Evolutionary conservation across 2,797 vertebrate species (phyloP).

Genomic region (Chaenodraco wilsoni): DNA sequence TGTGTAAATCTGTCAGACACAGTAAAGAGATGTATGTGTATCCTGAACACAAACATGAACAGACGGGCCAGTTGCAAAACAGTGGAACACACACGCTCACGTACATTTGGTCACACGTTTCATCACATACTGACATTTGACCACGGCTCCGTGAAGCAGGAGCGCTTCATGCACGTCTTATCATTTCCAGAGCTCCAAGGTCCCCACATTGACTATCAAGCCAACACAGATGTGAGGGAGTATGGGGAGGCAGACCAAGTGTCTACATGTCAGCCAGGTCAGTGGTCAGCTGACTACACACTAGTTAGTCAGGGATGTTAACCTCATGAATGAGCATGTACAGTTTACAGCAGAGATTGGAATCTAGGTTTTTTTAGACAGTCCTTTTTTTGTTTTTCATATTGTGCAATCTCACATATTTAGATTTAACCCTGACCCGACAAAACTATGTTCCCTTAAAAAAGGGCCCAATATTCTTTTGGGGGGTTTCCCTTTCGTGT

Average conservation of each 20-base stretch:
- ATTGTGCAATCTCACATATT: background rate
- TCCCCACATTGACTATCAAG: constrained; percentile 33
- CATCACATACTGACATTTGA: constrained; percentile 53
- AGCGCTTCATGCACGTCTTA: constrained; percentile 12
- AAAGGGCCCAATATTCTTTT: no score
- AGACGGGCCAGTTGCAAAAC: constrained; percentile 8
- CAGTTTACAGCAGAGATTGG: no score
- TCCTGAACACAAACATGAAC: constrained; percentile 17
- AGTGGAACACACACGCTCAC: constrained; percentile 1
- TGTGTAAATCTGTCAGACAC: constrained; percentile 18
- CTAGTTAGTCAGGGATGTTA: background rate
- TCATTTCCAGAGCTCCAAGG: constrained; percentile 37
- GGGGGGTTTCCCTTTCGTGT: no score
- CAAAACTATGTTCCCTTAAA: no score
- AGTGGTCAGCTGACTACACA: constrained; percentile 21
- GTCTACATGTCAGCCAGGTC: constrained; percentile 15
- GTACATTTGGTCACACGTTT: constrained; percentile 34
- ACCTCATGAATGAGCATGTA: background rate
- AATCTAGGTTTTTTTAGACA: background rate
- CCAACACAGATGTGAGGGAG: constrained; percentile 35
- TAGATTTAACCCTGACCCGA: no score
- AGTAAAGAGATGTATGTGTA: constrained; percentile 8
- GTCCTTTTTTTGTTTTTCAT: background rate
- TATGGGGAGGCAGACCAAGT: background rate
- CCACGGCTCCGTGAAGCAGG: constrained; percentile 33